Percentiles rank a stretch among this genome's conserved stretches.
Conservation (phyloP, 2,113 vertebrate genomes). For the Mugil cephalus region DNA sequence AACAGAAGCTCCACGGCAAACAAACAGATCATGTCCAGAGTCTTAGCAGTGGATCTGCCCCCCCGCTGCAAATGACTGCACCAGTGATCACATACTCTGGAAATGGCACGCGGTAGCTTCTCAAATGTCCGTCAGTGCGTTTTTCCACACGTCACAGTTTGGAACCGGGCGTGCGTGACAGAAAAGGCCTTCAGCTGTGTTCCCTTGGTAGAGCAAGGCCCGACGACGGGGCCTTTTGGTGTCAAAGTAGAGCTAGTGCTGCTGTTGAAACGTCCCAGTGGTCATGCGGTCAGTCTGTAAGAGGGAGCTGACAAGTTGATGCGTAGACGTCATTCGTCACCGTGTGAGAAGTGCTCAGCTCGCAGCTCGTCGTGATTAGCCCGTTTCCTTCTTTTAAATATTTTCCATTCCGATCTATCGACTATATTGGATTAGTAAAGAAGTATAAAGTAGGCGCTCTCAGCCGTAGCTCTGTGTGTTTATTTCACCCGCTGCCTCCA, state of each 20-base stretch:
- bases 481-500: slow-evolving; percentile 31
- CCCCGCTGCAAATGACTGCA: slow-evolving; percentile 44
- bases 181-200: slow-evolving; percentile 40
- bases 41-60: slow-evolving; percentile 22
- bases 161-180: slow-evolving; percentile 21
- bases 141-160: slow-evolving; percentile 42
- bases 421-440: background rate
- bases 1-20: background rate
- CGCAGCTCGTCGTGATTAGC: background rate
- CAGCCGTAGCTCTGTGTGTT: slow-evolving; percentile 7
- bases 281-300: slow-evolving; percentile 22
- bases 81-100: slow-evolving; percentile 44
- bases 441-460: background rate
- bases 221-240: slow-evolving; percentile 51
- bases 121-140: slow-evolving; percentile 62
- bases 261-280: slow-evolving; percentile 33
- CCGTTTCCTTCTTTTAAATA: background rate
- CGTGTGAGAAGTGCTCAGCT: slow-evolving; percentile 2
- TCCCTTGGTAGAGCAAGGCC: slow-evolving; percentile 29
- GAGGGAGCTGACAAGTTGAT: slow-evolving; percentile 40
- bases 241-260: slow-evolving; percentile 46
- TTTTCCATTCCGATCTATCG: background rate
- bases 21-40: slow-evolving; percentile 5
- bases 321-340: slow-evolving; percentile 3
- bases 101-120: slow-evolving; percentile 66